Percentiles rank a stretch among this genome's conserved stretches.
Evolutionary conservation across 2,888 invertebrate species (phyloP).

Genomic region (Macaria notata): DNA sequence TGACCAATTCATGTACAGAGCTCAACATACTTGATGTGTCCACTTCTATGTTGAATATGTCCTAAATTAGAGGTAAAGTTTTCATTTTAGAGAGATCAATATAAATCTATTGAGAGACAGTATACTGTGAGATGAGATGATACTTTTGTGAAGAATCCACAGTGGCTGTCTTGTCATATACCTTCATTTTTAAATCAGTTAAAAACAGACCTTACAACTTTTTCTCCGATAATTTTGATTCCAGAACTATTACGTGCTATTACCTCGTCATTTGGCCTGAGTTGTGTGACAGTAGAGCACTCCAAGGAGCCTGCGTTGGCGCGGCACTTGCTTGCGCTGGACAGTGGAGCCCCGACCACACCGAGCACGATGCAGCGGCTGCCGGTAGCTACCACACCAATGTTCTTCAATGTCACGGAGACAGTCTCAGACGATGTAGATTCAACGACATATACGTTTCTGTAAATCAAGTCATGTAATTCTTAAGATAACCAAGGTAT

Average conservation of each 20-base stretch:
- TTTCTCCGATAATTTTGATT: neutral
- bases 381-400: constrained; percentile 40
- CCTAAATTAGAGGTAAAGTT: neutral
- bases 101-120: neutral
- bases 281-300: constrained; percentile 41
- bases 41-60: neutral
- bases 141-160: neutral
- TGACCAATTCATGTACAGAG: neutral
- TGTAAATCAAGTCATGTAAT: neutral
- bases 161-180: neutral
- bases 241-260: neutral
- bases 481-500: too few species aligned
- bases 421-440: constrained; percentile 7
- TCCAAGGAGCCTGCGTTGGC: constrained; percentile 30
- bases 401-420: constrained; percentile 39
- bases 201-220: neutral
- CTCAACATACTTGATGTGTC: constrained; percentile 7
- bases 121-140: neutral
- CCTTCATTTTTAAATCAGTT: neutral
- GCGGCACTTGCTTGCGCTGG: constrained; percentile 1
- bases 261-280: constrained; percentile 40
- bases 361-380: constrained; percentile 42
- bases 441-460: constrained; percentile 2
- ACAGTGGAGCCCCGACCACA: constrained; percentile 43
- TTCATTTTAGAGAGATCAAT: neutral